Evolutionary conservation across 2,888 invertebrate species (phyloP).

Genomic region (Oscheius onirici): DNA sequence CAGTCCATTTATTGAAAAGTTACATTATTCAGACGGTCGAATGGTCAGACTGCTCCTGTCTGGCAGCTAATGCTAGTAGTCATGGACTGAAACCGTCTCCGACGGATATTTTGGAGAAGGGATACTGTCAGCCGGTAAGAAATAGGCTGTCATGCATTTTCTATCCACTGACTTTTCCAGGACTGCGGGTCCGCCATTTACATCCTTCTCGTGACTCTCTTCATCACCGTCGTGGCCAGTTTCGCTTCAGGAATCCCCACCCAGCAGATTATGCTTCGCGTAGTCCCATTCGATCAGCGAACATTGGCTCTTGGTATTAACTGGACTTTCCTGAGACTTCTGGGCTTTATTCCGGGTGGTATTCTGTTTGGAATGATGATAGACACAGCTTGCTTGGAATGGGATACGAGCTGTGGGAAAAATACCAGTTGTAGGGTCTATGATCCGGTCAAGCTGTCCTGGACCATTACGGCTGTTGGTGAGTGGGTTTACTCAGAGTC

Average conservation of each 20-base stretch:
- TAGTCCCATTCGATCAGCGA: conserved; percentile 70
- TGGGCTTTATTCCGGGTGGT: conserved; percentile 70
- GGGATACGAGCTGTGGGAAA: conserved; percentile 64
- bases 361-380: conserved; percentile 69
- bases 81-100: conserved; percentile 37
- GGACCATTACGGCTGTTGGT: conserved; percentile 70
- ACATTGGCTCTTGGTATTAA: conserved; percentile 69
- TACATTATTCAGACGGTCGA: neutral
- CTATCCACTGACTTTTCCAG: neutral
- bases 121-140: conserved; percentile 29
- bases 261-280: conserved; percentile 70
- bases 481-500: neutral
- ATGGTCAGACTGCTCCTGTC: conserved; percentile 48
- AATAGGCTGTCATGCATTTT: neutral
- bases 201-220: conserved; percentile 64
- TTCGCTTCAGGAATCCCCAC: conserved; percentile 70
- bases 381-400: conserved; percentile 68
- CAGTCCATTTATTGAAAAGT: neutral
- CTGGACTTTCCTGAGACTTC: conserved; percentile 69
- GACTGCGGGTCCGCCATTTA: conserved; percentile 65
- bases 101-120: neutral
- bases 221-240: conserved; percentile 68
- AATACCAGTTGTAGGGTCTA: conserved; percentile 61
- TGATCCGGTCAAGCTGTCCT: conserved; percentile 64
- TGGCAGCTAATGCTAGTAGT: conserved; percentile 39